phyloP scores from a whole-genome alignment of 2,797 vertebrate species.

The Heliangelus exortis region DNA sequence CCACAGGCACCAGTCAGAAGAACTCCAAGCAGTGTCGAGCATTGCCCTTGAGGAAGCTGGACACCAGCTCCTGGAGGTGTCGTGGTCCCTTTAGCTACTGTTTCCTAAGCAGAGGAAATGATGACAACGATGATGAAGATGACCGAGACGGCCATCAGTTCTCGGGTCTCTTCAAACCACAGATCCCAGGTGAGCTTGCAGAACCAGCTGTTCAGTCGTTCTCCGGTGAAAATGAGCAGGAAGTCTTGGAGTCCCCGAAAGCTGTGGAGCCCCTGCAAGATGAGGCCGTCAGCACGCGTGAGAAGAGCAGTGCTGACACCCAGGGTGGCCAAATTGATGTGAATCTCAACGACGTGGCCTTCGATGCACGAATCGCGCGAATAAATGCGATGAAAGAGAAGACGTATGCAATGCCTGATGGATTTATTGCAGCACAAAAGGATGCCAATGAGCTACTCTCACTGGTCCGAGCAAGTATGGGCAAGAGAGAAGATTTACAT shows the following conservation, averaged over 20 bases:
- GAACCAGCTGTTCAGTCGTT: conserved; percentile 18
- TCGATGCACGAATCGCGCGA: conserved; percentile 81
- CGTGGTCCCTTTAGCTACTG: conserved; percentile 90
- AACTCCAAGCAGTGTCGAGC: conserved; percentile 85
- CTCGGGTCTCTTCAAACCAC: conserved; percentile 71
- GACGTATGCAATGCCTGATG: conserved; percentile 88
- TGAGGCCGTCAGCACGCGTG: conserved; percentile 58
- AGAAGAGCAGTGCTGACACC: conserved; percentile 72
- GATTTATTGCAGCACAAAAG: conserved; percentile 89
- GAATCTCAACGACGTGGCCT: conserved; percentile 79
- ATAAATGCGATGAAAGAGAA: conserved; percentile 90
- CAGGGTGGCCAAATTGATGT: conserved; percentile 63
- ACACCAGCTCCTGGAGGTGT: conserved; percentile 85
- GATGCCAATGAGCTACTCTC: conserved; percentile 91
- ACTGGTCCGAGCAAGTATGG: conserved; percentile 84
- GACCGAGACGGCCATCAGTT: conserved; percentile 73
- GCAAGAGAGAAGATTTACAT: conserved; percentile 75
- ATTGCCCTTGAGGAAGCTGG: conserved; percentile 80
- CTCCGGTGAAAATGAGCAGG: conserved; percentile 57
- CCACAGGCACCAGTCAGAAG: conserved; percentile 79
- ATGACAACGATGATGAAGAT: conserved; percentile 82
- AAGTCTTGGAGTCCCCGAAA: conserved; percentile 33
- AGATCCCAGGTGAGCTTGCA: conserved; percentile 49
- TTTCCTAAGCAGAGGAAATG: conserved; percentile 82
- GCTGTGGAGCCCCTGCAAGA: conserved; percentile 46